Conservation (phyloP, 64 coral and sea anemone genomes). For the Stylophora pistillata region DNA sequence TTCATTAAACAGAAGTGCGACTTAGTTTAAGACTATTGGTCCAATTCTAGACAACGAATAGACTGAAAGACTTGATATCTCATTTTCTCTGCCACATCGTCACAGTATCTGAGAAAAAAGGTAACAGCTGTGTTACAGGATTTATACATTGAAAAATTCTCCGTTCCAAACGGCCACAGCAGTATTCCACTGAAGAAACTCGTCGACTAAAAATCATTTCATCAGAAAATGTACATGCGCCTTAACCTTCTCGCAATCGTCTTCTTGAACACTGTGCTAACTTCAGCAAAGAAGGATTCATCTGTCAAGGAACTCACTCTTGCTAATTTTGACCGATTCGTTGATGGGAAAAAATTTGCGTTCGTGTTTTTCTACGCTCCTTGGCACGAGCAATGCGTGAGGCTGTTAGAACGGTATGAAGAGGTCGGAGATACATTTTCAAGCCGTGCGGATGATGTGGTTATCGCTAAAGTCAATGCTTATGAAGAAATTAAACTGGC, state of each 20-base stretch:
- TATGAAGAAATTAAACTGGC: conserved; percentile 92
- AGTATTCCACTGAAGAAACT: not conserved
- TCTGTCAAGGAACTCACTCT: conserved; percentile 57
- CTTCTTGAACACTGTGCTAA: not conserved
- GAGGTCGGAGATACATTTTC: conserved; percentile 64
- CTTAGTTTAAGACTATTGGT: not conserved
- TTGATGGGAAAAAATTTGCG: conserved; percentile 82
- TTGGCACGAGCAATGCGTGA: conserved; percentile 70
- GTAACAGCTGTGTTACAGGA: not conserved
- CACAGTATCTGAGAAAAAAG: not conserved
- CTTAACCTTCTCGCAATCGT: not conserved
- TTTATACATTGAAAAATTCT: not conserved
- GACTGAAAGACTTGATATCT: not conserved
- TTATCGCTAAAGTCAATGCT: conserved; percentile 87
- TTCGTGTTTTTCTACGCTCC: conserved; percentile 98
- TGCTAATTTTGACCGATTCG: conserved; percentile 54
- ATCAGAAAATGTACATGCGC: not conserved
- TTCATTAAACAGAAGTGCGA: not conserved
- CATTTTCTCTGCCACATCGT: not conserved
- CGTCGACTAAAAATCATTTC: not conserved
- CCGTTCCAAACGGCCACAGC: not conserved
- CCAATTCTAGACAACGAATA: not conserved
- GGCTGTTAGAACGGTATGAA: conserved; percentile 60
- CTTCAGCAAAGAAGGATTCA: not conserved
- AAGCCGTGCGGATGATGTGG: conserved; percentile 61